Evolutionary conservation across 2,888 invertebrate genomes (phyloP), one percentile per base, ranked within the genome.

Genomic region (Apodemia mormo): DNA sequence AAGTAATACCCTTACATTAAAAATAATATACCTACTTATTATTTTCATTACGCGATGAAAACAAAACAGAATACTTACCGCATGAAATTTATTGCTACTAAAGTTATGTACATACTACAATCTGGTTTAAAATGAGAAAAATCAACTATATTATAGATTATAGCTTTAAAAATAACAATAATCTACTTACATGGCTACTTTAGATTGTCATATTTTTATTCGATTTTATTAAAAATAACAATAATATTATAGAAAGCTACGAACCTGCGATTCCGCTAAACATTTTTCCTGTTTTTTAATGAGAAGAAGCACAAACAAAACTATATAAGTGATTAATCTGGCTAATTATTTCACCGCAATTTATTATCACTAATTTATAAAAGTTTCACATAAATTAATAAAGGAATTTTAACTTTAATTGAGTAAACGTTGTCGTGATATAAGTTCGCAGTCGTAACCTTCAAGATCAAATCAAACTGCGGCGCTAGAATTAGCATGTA

Each of bases 231-330:
- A 54, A 33, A 49, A 14, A 43, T 5, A 67, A 52, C 9, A 67
- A 12, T 58, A 8, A 43, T 43, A 43, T 6, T 56, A 68, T 33
- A 22, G 45, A 65, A 65, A 40, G 3, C 84, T 73, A 37, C 68
- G 49, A 37, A 92, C 93, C 93, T 87, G 92, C 90, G 81, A 93
- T 92, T 84, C 89, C 88, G 81, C 90, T 92, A 82, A 93, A 93
- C 93, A 93, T 93, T 84, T 86, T 90, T 76, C 67, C 69, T 70
- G 73, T 66, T 71, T 22, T 68, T 68, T 72, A 72, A 73, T 40
- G 12, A 54, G 65, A 45, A 54, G 43, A 65, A 52, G 14, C 52
- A 72, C 70, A 69, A 56, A 72, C 68, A 66, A 69, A 72, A 70
- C 65, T 67, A 71, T 69, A 10, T 10, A 43, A 1, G 1, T 30